phyloP scores from a whole-genome alignment of 2,888 invertebrate genomes.

The Lasioglossum lativentre region DNA sequence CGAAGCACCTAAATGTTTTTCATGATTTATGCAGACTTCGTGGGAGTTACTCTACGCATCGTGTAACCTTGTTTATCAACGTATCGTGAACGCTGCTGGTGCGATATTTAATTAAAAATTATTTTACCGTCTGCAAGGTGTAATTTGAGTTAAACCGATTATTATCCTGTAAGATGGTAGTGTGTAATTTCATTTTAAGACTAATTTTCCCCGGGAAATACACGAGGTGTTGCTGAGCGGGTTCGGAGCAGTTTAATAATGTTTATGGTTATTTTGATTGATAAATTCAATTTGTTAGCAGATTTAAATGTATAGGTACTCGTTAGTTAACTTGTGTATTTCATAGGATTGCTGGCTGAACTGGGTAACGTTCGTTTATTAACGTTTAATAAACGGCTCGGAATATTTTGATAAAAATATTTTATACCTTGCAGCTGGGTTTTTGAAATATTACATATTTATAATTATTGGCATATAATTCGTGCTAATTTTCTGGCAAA shows the following conservation, averaged over 20 bases:
- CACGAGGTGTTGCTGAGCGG: background rate
- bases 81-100: background rate
- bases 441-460: background rate
- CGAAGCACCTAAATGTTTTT: background rate
- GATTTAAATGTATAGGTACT: background rate
- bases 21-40: constrained; percentile 2
- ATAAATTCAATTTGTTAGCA: background rate
- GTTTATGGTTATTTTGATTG: background rate
- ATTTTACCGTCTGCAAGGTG: background rate
- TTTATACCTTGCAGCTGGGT: fast-evolving
- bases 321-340: background rate
- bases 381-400: background rate
- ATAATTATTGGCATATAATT: background rate
- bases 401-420: too few species aligned
- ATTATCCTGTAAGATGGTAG: background rate
- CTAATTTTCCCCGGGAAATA: background rate
- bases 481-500: too few species aligned
- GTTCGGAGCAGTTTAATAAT: background rate
- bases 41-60: background rate
- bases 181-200: background rate
- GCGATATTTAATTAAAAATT: background rate
- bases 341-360: background rate
- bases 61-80: background rate
- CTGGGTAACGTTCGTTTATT: background rate
- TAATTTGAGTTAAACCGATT: background rate